Conservation (phyloP, 2,113 vertebrate species). For the Pycnonotus jocosus region DNA sequence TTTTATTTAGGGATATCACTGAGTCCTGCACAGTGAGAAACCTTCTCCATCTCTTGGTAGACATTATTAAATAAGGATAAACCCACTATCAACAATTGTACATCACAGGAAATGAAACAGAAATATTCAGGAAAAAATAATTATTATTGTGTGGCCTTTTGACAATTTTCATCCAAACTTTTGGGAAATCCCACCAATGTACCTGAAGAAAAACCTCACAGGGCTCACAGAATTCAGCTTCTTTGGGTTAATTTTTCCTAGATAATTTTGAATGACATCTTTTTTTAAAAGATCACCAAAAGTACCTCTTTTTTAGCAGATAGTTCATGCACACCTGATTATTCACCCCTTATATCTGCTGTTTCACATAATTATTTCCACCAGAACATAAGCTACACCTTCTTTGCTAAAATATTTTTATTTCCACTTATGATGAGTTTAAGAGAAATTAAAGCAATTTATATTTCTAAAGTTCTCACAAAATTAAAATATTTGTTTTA, state of each 20-base stretch:
- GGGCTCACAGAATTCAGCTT: background rate
- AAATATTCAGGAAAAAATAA: background rate
- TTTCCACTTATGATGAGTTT: background rate
- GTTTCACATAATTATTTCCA: background rate
- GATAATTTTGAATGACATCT: background rate
- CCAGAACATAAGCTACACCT: background rate
- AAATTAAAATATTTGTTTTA: background rate
- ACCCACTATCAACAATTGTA: background rate
- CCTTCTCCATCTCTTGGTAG: background rate
- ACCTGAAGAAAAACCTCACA: background rate
- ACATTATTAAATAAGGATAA: background rate
- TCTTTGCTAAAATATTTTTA: background rate
- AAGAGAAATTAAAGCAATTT: background rate
- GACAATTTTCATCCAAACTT: background rate
- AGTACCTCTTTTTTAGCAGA: background rate
- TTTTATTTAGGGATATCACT: background rate
- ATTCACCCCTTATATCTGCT: background rate
- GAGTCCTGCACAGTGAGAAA: background rate
- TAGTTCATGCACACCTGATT: background rate
- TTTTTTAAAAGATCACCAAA: background rate
- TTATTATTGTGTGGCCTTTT: background rate
- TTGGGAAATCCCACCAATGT: background rate
- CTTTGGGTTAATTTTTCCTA: background rate
- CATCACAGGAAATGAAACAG: background rate
- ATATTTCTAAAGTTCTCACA: background rate